These are phyloP conservation scores for Forbesichthys papilliferus DNA, from an alignment of 2,113 vertebrate species.

Conservation along the genomic window DNA sequence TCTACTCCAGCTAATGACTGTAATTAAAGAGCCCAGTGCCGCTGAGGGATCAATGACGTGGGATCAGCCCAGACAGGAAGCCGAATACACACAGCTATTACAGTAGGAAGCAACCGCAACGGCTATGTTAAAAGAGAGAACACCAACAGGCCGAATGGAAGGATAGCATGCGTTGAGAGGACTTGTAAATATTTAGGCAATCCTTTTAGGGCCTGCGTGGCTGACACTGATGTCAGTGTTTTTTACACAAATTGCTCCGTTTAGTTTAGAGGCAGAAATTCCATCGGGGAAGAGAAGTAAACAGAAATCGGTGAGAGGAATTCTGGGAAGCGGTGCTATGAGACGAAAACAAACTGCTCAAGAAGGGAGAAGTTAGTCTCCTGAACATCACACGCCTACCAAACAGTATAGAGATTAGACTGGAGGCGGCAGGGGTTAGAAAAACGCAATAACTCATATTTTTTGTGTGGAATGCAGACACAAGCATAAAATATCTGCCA, in stretches of 20 bases:
- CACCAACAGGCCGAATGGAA: conserved; percentile 33
- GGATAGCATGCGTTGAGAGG: conserved; percentile 37
- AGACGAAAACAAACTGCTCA: conserved; percentile 26
- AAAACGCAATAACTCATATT: conserved; percentile 20
- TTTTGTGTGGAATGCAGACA: conserved; percentile 41
- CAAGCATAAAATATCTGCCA: conserved; percentile 37
- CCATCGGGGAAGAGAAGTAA: conserved; percentile 36
- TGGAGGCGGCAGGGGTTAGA: not conserved
- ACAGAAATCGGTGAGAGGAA: conserved; percentile 48
- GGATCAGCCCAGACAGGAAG: conserved; percentile 48
- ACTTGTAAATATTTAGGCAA: conserved; percentile 65
- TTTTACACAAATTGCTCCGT: conserved; percentile 48
- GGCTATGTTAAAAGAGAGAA: conserved; percentile 40
- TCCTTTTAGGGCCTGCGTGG: conserved; percentile 59
- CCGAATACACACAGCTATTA: conserved; percentile 42
- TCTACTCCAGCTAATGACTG: conserved; percentile 65
- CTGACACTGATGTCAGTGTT: conserved; percentile 58
- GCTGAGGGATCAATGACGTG: conserved; percentile 54
- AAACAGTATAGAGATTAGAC: conserved; percentile 16
- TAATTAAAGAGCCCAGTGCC: conserved; percentile 71
- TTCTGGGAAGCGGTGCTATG: conserved; percentile 35
- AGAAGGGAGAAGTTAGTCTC: conserved; percentile 22
- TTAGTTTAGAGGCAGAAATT: conserved; percentile 45
- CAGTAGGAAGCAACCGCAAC: conserved; percentile 39
- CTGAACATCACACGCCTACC: conserved; percentile 46